Conservation (phyloP, 2,113 vertebrate genomes). For the Corvus hawaiiensis region DNA sequence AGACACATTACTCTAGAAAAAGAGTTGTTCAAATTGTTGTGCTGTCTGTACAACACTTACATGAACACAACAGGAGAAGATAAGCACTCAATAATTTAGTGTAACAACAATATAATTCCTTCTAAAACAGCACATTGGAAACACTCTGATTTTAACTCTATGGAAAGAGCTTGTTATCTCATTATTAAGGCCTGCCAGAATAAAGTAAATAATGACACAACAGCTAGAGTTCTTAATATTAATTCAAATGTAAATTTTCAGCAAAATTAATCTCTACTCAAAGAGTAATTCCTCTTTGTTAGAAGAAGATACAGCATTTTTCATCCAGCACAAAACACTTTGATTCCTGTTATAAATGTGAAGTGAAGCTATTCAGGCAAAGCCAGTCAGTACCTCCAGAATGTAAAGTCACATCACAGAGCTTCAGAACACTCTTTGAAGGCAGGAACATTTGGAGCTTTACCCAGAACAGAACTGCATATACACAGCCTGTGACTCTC, state of each 20-base stretch:
- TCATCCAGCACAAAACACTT: neutral
- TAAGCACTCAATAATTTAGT: slow-evolving; percentile 23
- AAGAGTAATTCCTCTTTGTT: neutral
- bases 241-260: slow-evolving; percentile 25
- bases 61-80: neutral
- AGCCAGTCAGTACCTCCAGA: neutral
- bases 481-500: neutral
- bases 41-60: neutral
- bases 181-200: slow-evolving; percentile 3
- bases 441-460: neutral
- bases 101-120: slow-evolving; percentile 5
- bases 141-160: slow-evolving; percentile 9
- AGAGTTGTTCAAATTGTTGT: neutral
- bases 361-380: neutral
- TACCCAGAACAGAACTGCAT: neutral
- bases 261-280: neutral
- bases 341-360: neutral
- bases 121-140: neutral
- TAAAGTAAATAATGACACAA: slow-evolving; percentile 21
- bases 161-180: neutral
- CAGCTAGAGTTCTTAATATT: neutral
- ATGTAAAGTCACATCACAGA: neutral
- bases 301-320: neutral
- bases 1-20: neutral
- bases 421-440: neutral